Conservation (phyloP, 2,888 invertebrate genomes). For the Tinea trinotella region DNA sequence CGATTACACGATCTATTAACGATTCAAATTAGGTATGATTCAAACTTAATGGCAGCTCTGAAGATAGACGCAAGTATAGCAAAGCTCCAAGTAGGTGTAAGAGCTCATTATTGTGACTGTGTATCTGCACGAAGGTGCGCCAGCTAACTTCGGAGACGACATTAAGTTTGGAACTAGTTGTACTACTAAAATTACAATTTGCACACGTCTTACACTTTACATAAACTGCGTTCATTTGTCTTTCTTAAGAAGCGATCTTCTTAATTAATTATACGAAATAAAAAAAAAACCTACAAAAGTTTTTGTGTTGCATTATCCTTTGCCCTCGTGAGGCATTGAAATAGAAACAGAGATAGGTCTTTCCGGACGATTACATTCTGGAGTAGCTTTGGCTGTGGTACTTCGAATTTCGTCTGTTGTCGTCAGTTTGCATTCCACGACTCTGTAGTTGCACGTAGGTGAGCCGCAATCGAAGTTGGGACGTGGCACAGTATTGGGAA, state of each 20-base stretch:
- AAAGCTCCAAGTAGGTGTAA: no score
- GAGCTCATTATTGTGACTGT: no score
- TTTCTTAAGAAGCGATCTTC: neutral
- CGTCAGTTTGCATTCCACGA: slow-evolving; percentile 63
- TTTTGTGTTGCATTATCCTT: slow-evolving; percentile 41
- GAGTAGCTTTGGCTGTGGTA: slow-evolving; percentile 33
- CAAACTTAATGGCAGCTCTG: no score
- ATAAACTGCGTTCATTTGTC: neutral
- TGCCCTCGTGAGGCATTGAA: slow-evolving; percentile 71
- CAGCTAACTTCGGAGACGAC: no score
- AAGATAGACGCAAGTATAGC: no score
- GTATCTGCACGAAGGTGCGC: no score
- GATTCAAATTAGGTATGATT: no score
- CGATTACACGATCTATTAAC: slow-evolving; percentile 1
- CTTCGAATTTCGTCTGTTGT: slow-evolving; percentile 55
- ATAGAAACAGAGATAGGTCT: slow-evolving; percentile 71
- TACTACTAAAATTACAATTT: neutral
- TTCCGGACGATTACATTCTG: slow-evolving; percentile 22
- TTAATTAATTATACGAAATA: neutral
- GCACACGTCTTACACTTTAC: neutral
- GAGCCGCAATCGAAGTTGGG: slow-evolving; percentile 59
- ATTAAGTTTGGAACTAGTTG: no score
- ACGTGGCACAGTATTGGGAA: slow-evolving; percentile 52
- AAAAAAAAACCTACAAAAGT: neutral
- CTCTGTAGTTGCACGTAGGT: slow-evolving; percentile 57